Percentiles rank a stretch among this genome's conserved stretches.
These are phyloP conservation scores for Oreochromis mossambicus DNA, from an alignment of 2,797 vertebrate genomes.

Conservation along the genomic window DNA sequence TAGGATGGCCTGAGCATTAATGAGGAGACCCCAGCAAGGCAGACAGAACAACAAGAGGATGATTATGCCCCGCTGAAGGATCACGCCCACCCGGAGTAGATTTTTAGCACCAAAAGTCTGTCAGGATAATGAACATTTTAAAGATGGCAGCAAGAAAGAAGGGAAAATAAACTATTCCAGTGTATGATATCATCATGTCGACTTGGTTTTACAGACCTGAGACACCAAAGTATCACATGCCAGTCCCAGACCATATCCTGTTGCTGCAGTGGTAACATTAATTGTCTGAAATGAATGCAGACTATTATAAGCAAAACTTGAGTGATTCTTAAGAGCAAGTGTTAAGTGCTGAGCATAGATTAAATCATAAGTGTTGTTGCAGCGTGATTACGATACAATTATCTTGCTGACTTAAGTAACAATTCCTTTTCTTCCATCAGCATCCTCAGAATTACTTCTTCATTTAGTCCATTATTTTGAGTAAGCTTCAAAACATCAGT, in stretches of 20 bases:
- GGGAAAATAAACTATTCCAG: background rate
- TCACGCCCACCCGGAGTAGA: constrained; percentile 82
- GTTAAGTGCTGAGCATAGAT: background rate
- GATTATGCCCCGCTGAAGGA: constrained; percentile 81
- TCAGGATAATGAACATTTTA: background rate
- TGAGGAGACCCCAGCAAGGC: constrained; percentile 87
- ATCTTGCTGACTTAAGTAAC: background rate
- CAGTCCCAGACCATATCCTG: constrained; percentile 81
- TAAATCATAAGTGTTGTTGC: background rate
- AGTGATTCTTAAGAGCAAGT: background rate
- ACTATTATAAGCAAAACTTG: background rate
- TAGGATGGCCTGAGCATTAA: constrained; percentile 82
- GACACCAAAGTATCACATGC: constrained; percentile 87
- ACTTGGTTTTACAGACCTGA: constrained; percentile 21
- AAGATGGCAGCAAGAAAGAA: background rate
- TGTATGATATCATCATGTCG: background rate
- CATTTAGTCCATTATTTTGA: background rate
- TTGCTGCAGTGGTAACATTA: constrained; percentile 82
- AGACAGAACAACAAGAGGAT: constrained; percentile 87
- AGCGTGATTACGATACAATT: background rate
- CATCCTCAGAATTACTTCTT: background rate
- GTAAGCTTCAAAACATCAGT: background rate
- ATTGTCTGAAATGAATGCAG: constrained; percentile 77
- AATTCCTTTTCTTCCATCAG: background rate
- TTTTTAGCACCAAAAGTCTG: constrained; percentile 87